phyloP scores from a whole-genome alignment of 2,797 vertebrate species.

The Iguana delicatissima region DNA sequence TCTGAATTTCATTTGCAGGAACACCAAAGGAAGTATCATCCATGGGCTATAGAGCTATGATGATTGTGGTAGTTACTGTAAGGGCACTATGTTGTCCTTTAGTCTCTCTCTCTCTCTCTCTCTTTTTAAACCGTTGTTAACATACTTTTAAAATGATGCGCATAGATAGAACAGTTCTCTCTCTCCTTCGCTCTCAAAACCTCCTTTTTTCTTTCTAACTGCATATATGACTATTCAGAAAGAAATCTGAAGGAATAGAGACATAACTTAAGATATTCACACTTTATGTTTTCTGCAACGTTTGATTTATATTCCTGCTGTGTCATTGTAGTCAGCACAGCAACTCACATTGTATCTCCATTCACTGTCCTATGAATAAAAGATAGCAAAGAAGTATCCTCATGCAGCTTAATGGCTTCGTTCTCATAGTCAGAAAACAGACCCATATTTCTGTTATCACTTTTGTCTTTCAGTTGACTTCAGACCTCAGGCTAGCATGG shows the following conservation, averaged over 20 bases:
- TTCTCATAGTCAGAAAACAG: neutral
- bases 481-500: conserved; percentile 93
- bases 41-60: neutral
- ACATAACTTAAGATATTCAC: conserved; percentile 6
- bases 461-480: conserved; percentile 91
- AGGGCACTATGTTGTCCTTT: neutral
- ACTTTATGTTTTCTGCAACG: neutral
- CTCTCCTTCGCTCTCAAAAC: no score
- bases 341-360: conserved; percentile 4
- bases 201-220: neutral
- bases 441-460: conserved; percentile 49
- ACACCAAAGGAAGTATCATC: neutral
- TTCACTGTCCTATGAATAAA: conserved; percentile 4
- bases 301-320: conserved; percentile 29
- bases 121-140: neutral
- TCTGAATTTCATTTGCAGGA: neutral
- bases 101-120: neutral
- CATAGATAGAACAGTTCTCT: neutral
- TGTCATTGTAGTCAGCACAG: conserved; percentile 31
- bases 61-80: neutral
- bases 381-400: conserved; percentile 22
- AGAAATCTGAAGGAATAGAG: conserved; percentile 20
- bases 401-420: neutral
- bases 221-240: conserved; percentile 18
- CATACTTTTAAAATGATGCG: neutral